Evolutionary conservation across 2,888 invertebrate genomes (phyloP).

Genomic region (Dione vanillae): DNA sequence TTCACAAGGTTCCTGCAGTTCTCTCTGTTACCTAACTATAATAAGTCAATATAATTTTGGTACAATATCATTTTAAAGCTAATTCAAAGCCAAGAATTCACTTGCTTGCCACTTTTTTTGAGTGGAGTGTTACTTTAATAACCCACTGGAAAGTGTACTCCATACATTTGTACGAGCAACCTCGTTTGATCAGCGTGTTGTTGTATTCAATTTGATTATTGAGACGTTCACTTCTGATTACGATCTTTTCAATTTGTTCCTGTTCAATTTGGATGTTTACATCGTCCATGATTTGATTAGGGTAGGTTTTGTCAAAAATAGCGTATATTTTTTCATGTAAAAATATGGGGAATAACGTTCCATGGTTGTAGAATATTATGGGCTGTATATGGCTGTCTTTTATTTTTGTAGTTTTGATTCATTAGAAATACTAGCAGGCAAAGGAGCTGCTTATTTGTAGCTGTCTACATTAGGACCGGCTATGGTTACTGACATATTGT

Average conservation of each 20-base stretch:
- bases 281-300: constrained; percentile 13
- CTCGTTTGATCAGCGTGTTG: constrained; percentile 9
- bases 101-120: background rate
- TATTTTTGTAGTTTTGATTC: too few species aligned
- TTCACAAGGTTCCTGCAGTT: too few species aligned
- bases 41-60: background rate
- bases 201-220: constrained; percentile 25
- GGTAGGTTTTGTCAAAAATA: background rate
- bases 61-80: background rate
- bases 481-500: too few species aligned
- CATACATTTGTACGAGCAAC: constrained; percentile 1
- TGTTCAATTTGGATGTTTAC: constrained; percentile 24
- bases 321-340: background rate
- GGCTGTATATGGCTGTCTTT: too few species aligned
- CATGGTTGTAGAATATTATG: too few species aligned
- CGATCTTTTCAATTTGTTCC: constrained; percentile 29
- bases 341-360: background rate
- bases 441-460: too few species aligned
- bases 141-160: background rate
- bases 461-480: too few species aligned
- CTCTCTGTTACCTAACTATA: too few species aligned
- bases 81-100: background rate
- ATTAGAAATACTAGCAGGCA: too few species aligned
- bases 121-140: constrained; percentile 2
- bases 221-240: constrained; percentile 21